Evolutionary conservation across 2,797 vertebrate genomes (phyloP), one percentile per base, ranked within the genome.

Genomic region (Argyrosomus regius): DNA sequence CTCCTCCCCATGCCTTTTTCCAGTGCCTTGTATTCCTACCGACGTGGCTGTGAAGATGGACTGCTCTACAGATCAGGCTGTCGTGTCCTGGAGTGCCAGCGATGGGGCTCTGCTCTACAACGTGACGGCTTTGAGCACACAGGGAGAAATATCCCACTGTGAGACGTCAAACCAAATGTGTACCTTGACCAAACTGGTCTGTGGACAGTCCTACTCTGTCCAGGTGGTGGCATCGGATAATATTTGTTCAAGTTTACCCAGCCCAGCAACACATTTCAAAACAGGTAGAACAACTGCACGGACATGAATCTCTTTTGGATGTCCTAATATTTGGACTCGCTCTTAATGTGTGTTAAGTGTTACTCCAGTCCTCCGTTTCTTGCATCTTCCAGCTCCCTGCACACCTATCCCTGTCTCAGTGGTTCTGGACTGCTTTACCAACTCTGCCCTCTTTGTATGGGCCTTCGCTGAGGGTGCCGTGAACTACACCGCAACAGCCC

Each of bases 21-120:
- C 83, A 96, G 96, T 88, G 46, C 95, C 95, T n/a, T 96, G 96
- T 73, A 86, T 95, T 78, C 96, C 96, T 0, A 75, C 84, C 43
- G 82, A 87, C 26, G 91, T 96, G 79, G 35, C 63, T 0, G 87
- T 89, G 28, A 5, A 4, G 3, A 50, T 94, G 22, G 24, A 91
- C 78, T 96, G 96, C 82, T 60, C 79, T n/a, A 67, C 20, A 4
- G 93, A 95, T 31, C 17, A 86, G 48, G 94, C 92, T 0, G 9
- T 41, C 0, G 94, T 96, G 24, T 90, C 91, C 62, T 96, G 96
- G 96, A 88, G 61, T 1, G 56, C 65, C 72, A 95, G 93, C 73
- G 18, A 62, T 1, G 95, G 95, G 8, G 95, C 94, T 6, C 6
- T 91, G 59, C 86, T 45, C 46, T 96, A 96, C 80, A 81, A 11